Conservation (phyloP, 2,797 vertebrate genomes). For the Schizopygopsis malacanthus region DNA sequence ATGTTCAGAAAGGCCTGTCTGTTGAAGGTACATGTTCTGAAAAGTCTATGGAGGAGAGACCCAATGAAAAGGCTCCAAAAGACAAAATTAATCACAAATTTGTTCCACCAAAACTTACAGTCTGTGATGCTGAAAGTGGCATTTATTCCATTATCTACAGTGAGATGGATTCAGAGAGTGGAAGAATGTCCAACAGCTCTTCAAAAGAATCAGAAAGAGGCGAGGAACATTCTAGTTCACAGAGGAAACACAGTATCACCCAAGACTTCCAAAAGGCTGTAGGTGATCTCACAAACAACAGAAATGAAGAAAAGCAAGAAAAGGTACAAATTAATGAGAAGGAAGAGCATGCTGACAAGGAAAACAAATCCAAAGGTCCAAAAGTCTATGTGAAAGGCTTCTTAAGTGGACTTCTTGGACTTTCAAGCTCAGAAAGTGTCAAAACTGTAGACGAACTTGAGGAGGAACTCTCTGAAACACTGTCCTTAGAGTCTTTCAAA, state of each 20-base stretch:
- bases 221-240: not conserved
- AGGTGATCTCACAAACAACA: not conserved
- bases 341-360: slow-evolving; percentile 46
- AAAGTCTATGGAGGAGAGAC: slow-evolving; percentile 8
- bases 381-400: slow-evolving; percentile 63
- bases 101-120: slow-evolving; percentile 17
- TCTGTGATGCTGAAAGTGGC: slow-evolving; percentile 3
- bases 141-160: not conserved
- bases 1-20: slow-evolving; percentile 22
- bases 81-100: not conserved
- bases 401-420: slow-evolving; percentile 42
- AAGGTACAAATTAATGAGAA: slow-evolving; percentile 29
- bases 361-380: slow-evolving; percentile 51
- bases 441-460: too few species aligned
- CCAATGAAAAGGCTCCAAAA: not conserved
- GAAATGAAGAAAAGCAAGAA: not conserved
- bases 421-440: slow-evolving; percentile 26
- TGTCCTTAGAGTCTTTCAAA: slow-evolving; percentile 53
- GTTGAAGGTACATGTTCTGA: not conserved
- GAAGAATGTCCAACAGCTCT: not conserved
- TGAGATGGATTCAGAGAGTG: not conserved
- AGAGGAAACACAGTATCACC: not conserved
- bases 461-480: slow-evolving; percentile 24
- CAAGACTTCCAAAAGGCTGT: not conserved
- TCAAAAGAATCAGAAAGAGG: slow-evolving; percentile 7